Base-by-base conservation (phyloP, 2,888 invertebrate genomes). In the Azorinus chamasolen region DNA sequence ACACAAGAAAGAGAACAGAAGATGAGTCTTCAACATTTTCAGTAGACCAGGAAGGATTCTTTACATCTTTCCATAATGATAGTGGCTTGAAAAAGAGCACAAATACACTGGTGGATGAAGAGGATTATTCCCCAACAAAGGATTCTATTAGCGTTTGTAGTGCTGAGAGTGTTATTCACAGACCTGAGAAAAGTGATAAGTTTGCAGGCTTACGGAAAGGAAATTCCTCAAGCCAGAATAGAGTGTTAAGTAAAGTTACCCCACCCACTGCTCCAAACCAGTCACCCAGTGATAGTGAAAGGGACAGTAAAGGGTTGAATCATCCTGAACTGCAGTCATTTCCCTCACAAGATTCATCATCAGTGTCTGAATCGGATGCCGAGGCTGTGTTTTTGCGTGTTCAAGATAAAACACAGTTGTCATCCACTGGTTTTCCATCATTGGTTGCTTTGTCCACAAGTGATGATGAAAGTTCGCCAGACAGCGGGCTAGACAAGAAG, bases 31-130 rank as follows among this genome's bases (percentile, higher is more conserved):
- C 97, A 0, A 96, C 97, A 71, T 98, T 97, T 93, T 98, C 98
- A 1, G 97, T 98, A 91, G 99, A 99, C 91, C 98, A 98, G 1
- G 99, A 99, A 93, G 99, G 99, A 8, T 99, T 98, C 93, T 99
- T 98, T 93, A 99, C 99, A 0, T 98, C 98, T 22, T 99, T 99
- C 94, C 98, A 99, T 93, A 96, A 97, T 95, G 98, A 99, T 93
- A 97, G 97, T 66, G 98, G 98, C 0, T 93, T 99, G 72, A 86
- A 87, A 54, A 85, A 84, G 57, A 88, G 90, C 76, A 87, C 83
- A 37, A 86, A 79, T 18, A 88, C 86, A 2, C 61, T 86, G 22
- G 87, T 84, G 20, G 87, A 86, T 32, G 84, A 84, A 18, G 82
- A 85, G 18, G 80, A 73, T 27, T 55, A 79, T 27, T 83, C 84